Evolutionary conservation across 1,140 invertebrate species (phyloP), one percentile per base, ranked within the genome.

Genomic region (Elymnias hypermnestra): DNA sequence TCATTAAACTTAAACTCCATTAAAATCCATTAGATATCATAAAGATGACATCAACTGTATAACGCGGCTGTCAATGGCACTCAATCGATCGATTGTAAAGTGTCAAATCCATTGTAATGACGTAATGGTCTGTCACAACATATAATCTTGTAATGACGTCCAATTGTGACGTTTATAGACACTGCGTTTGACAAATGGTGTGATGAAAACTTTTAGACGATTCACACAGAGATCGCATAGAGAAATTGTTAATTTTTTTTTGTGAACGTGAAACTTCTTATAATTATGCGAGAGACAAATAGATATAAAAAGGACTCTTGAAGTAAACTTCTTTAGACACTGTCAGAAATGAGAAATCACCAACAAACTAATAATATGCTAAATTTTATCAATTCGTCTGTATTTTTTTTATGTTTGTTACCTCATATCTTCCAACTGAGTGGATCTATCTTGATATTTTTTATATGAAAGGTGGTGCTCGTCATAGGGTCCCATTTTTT

Each of bases 51-150:
- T 79, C 75, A 74, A 66, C 56, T 75, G 69, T 71, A 64, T 68
- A 79, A 79, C 77, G 53, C 55, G 57, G 51, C 49, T 68, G 68
- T 77, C 70, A 63, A 71, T 73, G 53, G 26, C 63, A 66, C 31
- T 73, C 72, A 58, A 69, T 66, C 51, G 45, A 58, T 60, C 47
- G 49, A 58, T 63, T 60, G 58, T 56, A 22, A 60, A 58, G 47
- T 74, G 69, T 72, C 67, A 69, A 66, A 63, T 38, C 29, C 50
- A 65, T 66, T 61, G 51, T 57, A 50, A 37, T 53, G 54, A 62
- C 56, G 53, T 77, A 83, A 83, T 83, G 76, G 74, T 71, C 57
- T 83, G 79, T 81, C 79, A 78, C 76, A 83, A 81, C 71, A 83
- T 76, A 76, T 78, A 71, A 65, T 65, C 53, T 58, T 44, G 63